Base-by-base conservation (phyloP, 23 tunicate genomes). In the Pegea sp. region DNA sequence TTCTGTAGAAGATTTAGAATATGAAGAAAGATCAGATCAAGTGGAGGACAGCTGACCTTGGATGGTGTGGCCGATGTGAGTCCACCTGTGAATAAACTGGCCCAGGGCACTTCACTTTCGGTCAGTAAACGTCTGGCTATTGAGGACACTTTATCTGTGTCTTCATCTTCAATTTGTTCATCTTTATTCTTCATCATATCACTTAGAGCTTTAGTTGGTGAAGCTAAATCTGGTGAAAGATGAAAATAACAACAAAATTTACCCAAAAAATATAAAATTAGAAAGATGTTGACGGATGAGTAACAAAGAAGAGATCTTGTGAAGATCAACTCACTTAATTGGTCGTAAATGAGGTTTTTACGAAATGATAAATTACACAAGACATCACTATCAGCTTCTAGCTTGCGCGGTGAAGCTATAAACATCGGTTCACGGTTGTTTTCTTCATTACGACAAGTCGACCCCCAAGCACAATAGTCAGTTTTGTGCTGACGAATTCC, bases 401-500 rank as follows among this genome's bases (percentile, higher is more conserved):
- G 33, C 1, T 68, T 68, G 24, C 61, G 31, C 29, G 90, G 90
- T 27, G 90, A 77, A 7, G 71, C 90, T 22, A 77, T 77, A 31
- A 56, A 77, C 90, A 77, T 77, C 26, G 90, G 76, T n/a, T 29
- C 33, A 24, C 69, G 25, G 16, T 46, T 24, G 59, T 16, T 22
- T 25, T 64, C 55, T 21, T 64, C 69, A 22, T 34, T 61, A 2
- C 42, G 32, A 42, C 65, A 63, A 3, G 76, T 67, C 0, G 30
- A 30, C 33, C 71, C 59, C 90, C 90, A 77, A 3, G 90, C 90
- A 13, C 69, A 60, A 63, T 57, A 72, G 61, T 77, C 90, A 55
- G 30, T 62, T 20, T 67, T 62, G 57, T 77, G 90, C 56, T 77
- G 90, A 4, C 90, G 90, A 1, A 77, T 3, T 13, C 65, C 60